Percentiles rank a stretch among this genome's conserved stretches.
These are phyloP conservation scores for Hymenopus coronatus DNA, from an alignment of 2,888 invertebrate species.

Conservation along the genomic window DNA sequence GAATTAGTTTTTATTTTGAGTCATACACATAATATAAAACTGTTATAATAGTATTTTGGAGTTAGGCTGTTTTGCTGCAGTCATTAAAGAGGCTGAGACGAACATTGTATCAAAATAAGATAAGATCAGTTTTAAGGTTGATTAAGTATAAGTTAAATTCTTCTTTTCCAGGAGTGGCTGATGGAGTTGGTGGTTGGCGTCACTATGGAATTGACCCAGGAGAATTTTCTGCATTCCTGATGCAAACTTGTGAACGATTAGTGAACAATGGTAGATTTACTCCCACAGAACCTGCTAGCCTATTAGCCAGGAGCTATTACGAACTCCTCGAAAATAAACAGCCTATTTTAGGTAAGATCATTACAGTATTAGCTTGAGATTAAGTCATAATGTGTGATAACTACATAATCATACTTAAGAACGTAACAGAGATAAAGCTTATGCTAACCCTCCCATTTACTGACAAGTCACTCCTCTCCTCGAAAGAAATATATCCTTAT, in stretches of 20 bases:
- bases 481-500: no score
- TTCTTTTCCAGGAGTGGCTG: constrained; percentile 79
- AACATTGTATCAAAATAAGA: neutral
- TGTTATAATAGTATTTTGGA: no score
- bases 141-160: neutral
- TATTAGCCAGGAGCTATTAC: constrained; percentile 88
- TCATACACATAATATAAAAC: no score
- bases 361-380: neutral
- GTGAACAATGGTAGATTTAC: constrained; percentile 86
- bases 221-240: constrained; percentile 89
- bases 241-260: constrained; percentile 91
- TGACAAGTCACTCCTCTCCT: no score
- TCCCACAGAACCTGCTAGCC: constrained; percentile 80
- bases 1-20: no score
- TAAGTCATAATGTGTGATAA: neutral
- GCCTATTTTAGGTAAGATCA: constrained; percentile 75
- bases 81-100: no score
- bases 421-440: no score
- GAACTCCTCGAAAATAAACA: constrained; percentile 89
- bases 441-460: no score
- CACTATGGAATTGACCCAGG: constrained; percentile 97
- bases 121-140: neutral
- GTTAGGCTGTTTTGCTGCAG: no score
- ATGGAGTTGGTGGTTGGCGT: constrained; percentile 98
- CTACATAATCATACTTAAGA: no score